Evolutionary conservation across 2,113 vertebrate species (phyloP), one percentile per base, ranked within the genome.

Genomic region (Hepsetus odoe): DNA sequence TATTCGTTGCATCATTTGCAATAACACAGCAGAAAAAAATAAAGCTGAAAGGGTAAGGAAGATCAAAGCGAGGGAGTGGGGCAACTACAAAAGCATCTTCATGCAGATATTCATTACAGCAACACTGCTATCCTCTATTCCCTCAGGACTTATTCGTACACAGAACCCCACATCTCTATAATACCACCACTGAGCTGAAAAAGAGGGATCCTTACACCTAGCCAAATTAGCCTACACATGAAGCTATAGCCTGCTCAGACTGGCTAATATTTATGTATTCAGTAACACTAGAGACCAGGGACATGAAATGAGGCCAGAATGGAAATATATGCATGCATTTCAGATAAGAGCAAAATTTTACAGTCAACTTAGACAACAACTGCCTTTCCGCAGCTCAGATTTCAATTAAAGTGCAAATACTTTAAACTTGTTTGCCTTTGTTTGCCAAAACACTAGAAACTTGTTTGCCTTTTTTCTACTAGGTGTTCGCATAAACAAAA

Each of bases 21-120:
- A 49, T 35, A 59, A 77, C 74, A 22, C 26, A 42, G 22, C 46
- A 69, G 44, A 62, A 66, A 59, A 81, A 72, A 38, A 5, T 49
- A 49, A 77, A 30, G 49, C 58, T 55, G 65, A 65, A 38, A 82
- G 74, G 49, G 66, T n/a, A 26, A 26, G 24, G 42, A 76, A 68
- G 84, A 86, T 87, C 78, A 89, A 88, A 88, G 82, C 76, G 65
- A 26, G 0, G 32, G 59, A 65, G 68, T 62, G 14, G 67, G 66
- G 18, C 51, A 64, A 73, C 77, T 83, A 81, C 42, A 56, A 75
- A 72, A 58, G 53, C 38, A 56, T 69, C 68, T 44, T 55, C 49
- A 80, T 61, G 58, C 74, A 77, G 73, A 80, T 86, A 81, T 87
- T 84, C 82, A 83, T 85, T 84, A 81, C 55, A 4, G 51, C 82